phyloP scores from a whole-genome alignment of 2,113 vertebrate species.

The Bufo bufo region DNA sequence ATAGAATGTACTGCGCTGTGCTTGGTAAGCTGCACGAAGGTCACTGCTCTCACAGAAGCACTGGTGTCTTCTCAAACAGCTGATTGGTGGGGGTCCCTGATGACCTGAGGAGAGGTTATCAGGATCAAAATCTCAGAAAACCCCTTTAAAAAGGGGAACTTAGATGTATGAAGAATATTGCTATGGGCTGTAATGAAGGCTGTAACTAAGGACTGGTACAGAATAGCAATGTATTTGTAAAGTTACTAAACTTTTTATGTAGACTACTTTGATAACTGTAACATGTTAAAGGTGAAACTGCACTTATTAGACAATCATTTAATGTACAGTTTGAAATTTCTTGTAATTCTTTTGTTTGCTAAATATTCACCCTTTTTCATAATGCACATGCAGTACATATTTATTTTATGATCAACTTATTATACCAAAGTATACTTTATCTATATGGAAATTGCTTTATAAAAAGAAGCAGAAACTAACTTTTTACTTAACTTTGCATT shows the following conservation, averaged over 20 bases:
- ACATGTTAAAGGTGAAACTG: neutral
- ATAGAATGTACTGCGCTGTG: too few species aligned
- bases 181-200: neutral
- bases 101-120: neutral
- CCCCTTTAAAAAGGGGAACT: too few species aligned
- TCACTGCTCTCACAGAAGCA: too few species aligned
- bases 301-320: conserved; percentile 10
- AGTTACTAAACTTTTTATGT: neutral
- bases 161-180: neutral
- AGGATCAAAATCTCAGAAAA: too few species aligned
- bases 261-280: neutral
- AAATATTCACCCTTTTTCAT: neutral
- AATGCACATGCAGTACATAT: neutral
- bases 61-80: too few species aligned
- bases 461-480: too few species aligned
- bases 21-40: too few species aligned
- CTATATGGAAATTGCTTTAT: neutral
- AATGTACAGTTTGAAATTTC: neutral
- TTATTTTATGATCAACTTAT: neutral
- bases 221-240: neutral
- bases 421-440: neutral
- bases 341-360: neutral
- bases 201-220: neutral
- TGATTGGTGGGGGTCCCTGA: too few species aligned
- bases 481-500: too few species aligned